Base-by-base conservation (phyloP, 2,797 vertebrate species). In the Bovichtus diacanthus region DNA sequence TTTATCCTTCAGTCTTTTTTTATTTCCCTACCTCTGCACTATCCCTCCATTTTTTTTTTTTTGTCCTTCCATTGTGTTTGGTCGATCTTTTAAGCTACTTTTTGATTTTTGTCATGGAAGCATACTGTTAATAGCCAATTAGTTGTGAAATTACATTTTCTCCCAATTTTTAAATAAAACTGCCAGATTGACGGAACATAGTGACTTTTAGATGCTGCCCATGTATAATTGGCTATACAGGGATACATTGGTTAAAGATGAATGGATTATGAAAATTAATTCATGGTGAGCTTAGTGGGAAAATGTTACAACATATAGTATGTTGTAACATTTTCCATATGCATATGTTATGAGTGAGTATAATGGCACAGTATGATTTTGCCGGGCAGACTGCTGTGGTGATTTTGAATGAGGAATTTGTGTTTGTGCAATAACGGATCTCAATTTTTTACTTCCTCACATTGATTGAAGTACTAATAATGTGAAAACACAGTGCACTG, bases 11-110 rank as follows among this genome's bases (percentile, higher is more conserved):
- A 29, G 4, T 47, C 16, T 64, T 60, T 77, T 73, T 77, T 73
- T 19, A 61, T 67, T 76, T 79, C 50, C 68, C 83, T 87, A 89
- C 83, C 83, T 81, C 46, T 47, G 47, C 11, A 39, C 5, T 15
- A n/a, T 85, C 78, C 76, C 36, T 86, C 85, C 80, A 70, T 39
- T 70, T 27, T 47, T 3, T n/a, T 70, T 27, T 47, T 3, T n/a
- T n/a, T 71, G 39, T 59, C 23, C 41, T 27, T 64, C 21, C 54
- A 41, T 18, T 44, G 39, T 66, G 29, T 68, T 47, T 54, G 47
- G 39, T 67, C 6, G 6, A 78, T 13, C 21, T 41, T 44, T 73
- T 18, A 44, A 36, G n/a, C 43, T 74, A 13, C 15, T 69, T 77
- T 49, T 49, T 69, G 44, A 31, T 66, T 66, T 66, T 56, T 27